Base-by-base conservation (phyloP, 2,797 vertebrate species). In the Galago senegalensis region DNA sequence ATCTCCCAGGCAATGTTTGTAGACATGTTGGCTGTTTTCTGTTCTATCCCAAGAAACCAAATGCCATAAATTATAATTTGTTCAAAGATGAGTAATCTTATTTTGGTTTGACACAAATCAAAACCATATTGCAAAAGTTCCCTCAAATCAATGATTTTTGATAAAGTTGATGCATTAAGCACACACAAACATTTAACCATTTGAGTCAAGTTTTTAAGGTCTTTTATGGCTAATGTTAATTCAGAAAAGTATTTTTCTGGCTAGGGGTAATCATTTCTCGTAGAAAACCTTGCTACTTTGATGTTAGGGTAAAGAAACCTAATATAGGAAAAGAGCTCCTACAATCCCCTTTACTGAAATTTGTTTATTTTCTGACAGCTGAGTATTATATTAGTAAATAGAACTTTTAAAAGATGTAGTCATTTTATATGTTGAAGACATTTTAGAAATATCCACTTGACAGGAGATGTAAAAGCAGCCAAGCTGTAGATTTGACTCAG, bases 381-480 rank as follows among this genome's bases (percentile, higher is more conserved):
- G 23, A 75, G 23, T 21, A 93, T 86, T 93, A 80, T 65, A n/a
- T 60, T 67, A 81, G 31, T 89, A 79, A 90, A 29, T 34, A 79
- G 14, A 20, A 82, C 31, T 75, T 88, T 77, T 65, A 65, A 12
- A 1, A 69, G 29, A 83, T 37, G 12, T 77, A 37, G 67, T 85
- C 70, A 43, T 69, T 90, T 89, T 93, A 31, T 46, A 69, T 67
- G 86, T 93, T 65, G 34, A 93, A 81, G 73, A 73, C 67, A 95
- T 93, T 90, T 72, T 27, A 67, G 90, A 75, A 69, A 65, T 86
- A 63, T 8, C 37, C 31, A n/a, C 34, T 85, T 27, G 23, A 46
- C 56, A 53, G 17, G 23, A 58, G 18, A 77, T 60, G 1, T 27
- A 12, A 23, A 86, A 46, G 58, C 49, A 69, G 49, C 58, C 67